Evolutionary conservation across 2,797 vertebrate genomes (phyloP).

Genomic region (Lindbergichthys nudifrons): DNA sequence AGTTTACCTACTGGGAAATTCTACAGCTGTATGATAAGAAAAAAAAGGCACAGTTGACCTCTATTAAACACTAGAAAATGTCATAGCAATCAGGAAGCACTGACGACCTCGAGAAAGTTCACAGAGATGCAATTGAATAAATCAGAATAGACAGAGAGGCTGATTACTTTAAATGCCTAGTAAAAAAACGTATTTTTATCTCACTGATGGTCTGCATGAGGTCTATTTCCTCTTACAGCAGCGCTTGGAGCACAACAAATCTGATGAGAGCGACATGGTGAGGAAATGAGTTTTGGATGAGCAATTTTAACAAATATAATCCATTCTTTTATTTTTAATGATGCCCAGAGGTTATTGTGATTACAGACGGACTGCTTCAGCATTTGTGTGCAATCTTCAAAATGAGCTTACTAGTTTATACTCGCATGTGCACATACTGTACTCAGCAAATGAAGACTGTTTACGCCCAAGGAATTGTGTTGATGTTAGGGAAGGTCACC

Average conservation of each 20-base stretch:
- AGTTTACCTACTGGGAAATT: constrained; percentile 25
- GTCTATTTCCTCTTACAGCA: constrained; percentile 39
- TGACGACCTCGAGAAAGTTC: constrained; percentile 16
- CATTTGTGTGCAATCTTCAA: constrained; percentile 39
- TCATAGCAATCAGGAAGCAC: constrained; percentile 12
- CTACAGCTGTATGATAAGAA: constrained; percentile 4
- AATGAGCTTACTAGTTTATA: constrained; percentile 51
- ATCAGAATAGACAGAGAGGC: constrained; percentile 34
- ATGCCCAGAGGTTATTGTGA: constrained; percentile 56
- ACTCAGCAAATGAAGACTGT: constrained; percentile 50
- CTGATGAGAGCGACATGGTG: constrained; percentile 41
- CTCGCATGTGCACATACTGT: constrained; percentile 31
- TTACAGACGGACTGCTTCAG: constrained; percentile 28
- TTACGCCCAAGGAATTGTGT: constrained; percentile 55
- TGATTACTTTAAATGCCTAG: constrained; percentile 45
- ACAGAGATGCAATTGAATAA: constrained; percentile 23
- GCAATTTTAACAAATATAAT: constrained; percentile 53
- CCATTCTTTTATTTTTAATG: constrained; percentile 54
- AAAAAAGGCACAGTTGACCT: constrained; percentile 38
- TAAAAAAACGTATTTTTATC: constrained; percentile 44
- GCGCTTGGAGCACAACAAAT: constrained; percentile 41
- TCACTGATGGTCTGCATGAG: constrained; percentile 26
- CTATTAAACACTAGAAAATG: constrained; percentile 37
- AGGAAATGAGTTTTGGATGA: constrained; percentile 63
- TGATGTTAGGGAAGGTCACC: constrained; percentile 62